Conservation (phyloP, 1,140 invertebrate genomes). For the Palaemon carinicauda region DNA sequence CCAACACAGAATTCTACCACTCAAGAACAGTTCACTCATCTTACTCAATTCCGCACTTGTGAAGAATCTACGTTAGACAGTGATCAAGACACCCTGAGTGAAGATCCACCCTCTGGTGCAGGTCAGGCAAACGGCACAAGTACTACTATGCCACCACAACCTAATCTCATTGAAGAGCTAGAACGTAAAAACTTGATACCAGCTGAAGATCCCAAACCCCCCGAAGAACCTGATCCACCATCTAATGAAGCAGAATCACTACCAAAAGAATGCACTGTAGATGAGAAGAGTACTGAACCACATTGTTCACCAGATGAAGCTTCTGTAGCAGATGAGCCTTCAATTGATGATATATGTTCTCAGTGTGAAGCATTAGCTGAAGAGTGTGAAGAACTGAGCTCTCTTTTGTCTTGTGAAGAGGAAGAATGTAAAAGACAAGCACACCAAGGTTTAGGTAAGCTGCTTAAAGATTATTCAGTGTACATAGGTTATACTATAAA, state of each 20-base stretch:
- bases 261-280: constrained; percentile 35
- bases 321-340: constrained; percentile 52
- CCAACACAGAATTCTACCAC: constrained; percentile 22
- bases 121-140: constrained; percentile 8
- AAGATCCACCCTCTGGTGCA: constrained; percentile 52
- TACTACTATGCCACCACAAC: constrained; percentile 37
- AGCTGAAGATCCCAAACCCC: constrained; percentile 15
- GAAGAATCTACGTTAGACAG: constrained; percentile 57
- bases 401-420: constrained; percentile 59
- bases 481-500: neutral
- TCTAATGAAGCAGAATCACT: constrained; percentile 30
- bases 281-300: constrained; percentile 52
- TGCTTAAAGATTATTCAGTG: neutral
- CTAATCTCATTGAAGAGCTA: constrained; percentile 58
- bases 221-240: constrained; percentile 27
- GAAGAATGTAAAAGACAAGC: constrained; percentile 58
- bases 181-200: constrained; percentile 59
- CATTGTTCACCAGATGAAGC: constrained; percentile 43
- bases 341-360: constrained; percentile 59
- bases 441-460: constrained; percentile 56
- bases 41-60: constrained; percentile 57
- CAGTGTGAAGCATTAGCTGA: constrained; percentile 59
- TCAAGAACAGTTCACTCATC: constrained; percentile 49
- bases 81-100: constrained; percentile 58
- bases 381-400: constrained; percentile 59